Base-by-base conservation (phyloP, 2,113 vertebrate genomes). In the Astur gentilis region DNA sequence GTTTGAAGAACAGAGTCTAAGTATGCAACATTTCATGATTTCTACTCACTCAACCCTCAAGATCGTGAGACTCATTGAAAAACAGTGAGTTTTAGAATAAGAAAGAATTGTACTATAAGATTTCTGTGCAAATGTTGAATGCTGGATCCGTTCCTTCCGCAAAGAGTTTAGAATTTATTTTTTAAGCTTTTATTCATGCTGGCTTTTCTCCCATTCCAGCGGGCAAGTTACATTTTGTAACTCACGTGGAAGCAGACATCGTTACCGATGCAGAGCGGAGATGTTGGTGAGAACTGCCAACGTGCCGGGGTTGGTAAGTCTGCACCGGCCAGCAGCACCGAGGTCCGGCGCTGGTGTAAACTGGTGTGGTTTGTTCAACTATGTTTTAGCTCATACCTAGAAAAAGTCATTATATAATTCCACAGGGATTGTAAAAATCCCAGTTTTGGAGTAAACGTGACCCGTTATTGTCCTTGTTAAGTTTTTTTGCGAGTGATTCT, bases 241-340 rank as follows among this genome's bases (percentile, higher is more conserved):
- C 60, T 58, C 20, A 7, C 6, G 14, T 27, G 76, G 72, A 70
- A 89, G 47, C 45, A 22, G 29, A 50, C 31, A 16, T 38, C 3
- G 2, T 44, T 80, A 18, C 49, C 31, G 47, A 22, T 34, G 45
- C 11, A 27, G 27, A 45, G 40, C 3, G 9, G 40, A 52, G 89
- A 40, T 47, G 55, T 10, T 57, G 36, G 23, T 19, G 36, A 54
- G 73, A 47, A 23, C 11, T 16, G 32, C 64, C 76, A 70, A 9
- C 5, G 0, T 4, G 34, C 52, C 0, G 0, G 15, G 16, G 8
- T 9, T 69, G 58, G 40, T 70, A 20, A 52, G 42, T 47, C 25
- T 22, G 45, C 9, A 25, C 50, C 6, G 2, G 19, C 38, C 67
- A 83, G 78, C 3, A 36, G 13, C 58, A 67, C 27, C 1, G 2